These are phyloP conservation scores for Diarsia mendica DNA, from an alignment of 2,888 invertebrate species.

Conservation along the genomic window DNA sequence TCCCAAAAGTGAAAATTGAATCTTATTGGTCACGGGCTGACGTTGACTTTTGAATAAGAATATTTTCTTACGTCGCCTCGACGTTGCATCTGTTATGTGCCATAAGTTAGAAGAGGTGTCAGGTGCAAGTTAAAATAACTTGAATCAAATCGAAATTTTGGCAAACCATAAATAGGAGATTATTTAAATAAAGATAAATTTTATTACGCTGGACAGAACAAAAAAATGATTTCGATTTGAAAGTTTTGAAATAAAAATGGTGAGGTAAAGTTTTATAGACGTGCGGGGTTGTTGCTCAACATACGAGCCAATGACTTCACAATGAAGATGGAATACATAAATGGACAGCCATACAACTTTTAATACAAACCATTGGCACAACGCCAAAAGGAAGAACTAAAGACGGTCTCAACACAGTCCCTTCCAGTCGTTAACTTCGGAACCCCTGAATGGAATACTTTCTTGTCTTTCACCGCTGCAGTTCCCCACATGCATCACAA, in stretches of 20 bases:
- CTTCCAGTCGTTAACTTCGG: slow-evolving; percentile 40
- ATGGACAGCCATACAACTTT: slow-evolving; percentile 30
- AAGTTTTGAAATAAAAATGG: slow-evolving; percentile 10
- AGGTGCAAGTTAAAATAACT: slow-evolving; percentile 3
- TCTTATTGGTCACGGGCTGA: slow-evolving; percentile 80
- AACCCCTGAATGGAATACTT: slow-evolving; percentile 61
- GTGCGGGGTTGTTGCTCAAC: slow-evolving; percentile 1
- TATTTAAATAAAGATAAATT: neutral
- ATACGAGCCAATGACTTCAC: slow-evolving; percentile 21
- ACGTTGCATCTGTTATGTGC: slow-evolving; percentile 61
- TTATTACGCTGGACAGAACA: neutral
- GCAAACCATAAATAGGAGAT: neutral
- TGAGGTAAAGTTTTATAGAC: slow-evolving; percentile 1
- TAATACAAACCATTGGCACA: slow-evolving; percentile 44
- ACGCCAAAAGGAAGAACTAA: slow-evolving; percentile 40
- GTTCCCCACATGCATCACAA: slow-evolving; percentile 71
- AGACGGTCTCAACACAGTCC: slow-evolving; percentile 27
- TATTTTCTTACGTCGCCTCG: slow-evolving; percentile 78
- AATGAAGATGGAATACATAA: slow-evolving; percentile 29
- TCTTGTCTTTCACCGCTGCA: slow-evolving; percentile 66
- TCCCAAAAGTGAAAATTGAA: slow-evolving; percentile 71
- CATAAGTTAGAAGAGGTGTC: slow-evolving; percentile 58
- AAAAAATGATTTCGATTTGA: neutral
- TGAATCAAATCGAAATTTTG: too few relatives aligned
- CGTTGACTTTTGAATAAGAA: slow-evolving; percentile 84